Base-by-base conservation (phyloP, 2,888 invertebrate species). In the Ennomos fuscantarius region DNA sequence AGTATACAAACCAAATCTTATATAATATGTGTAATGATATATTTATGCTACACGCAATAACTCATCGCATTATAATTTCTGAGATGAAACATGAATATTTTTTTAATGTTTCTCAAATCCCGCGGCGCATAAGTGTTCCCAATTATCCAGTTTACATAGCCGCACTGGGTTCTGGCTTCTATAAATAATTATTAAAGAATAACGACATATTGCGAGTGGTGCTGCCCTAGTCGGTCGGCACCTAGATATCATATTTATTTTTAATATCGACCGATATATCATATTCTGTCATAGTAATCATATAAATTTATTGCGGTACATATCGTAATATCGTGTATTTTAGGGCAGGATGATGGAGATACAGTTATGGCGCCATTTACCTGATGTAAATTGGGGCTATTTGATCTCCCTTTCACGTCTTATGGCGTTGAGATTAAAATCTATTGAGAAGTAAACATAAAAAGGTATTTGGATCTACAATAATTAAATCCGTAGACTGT, bases 181-280 rank as follows among this genome's bases (percentile, higher is more conserved):
- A 39, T 40, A 33, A 33, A 41, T 49, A 49, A 35, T 35, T 8
- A 11, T 11, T 10, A 32, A 44, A 43, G 11, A 44, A 39, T 12
- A 36, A 37, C 52, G 8, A 8, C 9, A 32, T 32, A 12, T 52
- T 34, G 39, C 24, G 39, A 1, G 2, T 37, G 11, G 33, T 9
- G 45, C 24, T 36, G 32, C 13, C 8, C 32, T 13, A 15, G 52
- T 45, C 37, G 44, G 37, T 41, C 41, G 35, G 39, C 53, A 40
- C 35, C 41, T 36, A 12, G 10, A 24, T n/a, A 42, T 53, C 53
- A 53, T 12, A 46, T 41, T 36, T 53, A 46, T 53, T 53, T 53
- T 46, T 53, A 53, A 46, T 46, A 39, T 52, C 12, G 31, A 46
- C 53, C 46, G 46, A 32, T 41, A 42, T 46, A 46, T 53, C 37